Evolutionary conservation across 2,797 vertebrate genomes (phyloP).

Genomic region (Menidia menidia): DNA sequence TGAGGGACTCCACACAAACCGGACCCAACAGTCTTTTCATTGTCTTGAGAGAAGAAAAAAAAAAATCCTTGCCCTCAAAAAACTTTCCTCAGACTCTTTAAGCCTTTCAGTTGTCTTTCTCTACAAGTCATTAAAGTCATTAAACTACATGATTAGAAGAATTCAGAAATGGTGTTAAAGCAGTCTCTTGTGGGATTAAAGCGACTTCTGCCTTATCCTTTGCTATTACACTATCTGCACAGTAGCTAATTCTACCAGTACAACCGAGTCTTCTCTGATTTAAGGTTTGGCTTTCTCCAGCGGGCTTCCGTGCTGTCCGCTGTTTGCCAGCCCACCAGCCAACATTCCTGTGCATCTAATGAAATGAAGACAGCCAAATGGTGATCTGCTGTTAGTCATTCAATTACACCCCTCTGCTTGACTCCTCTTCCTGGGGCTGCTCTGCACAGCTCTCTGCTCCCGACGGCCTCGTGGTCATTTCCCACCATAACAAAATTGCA

Average conservation of each 20-base stretch:
- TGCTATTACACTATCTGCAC: conserved; percentile 7
- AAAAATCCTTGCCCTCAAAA: conserved; percentile 48
- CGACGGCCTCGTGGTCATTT: conserved; percentile 55
- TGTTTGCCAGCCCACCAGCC: conserved; percentile 38
- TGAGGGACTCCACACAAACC: conserved; percentile 40
- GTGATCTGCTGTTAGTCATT: conserved; percentile 72
- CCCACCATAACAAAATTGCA: conserved; percentile 57
- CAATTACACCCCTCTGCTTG: conserved; percentile 65
- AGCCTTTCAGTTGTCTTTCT: conserved; percentile 49
- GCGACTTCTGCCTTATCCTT: conserved; percentile 17
- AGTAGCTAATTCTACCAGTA: conserved; percentile 10
- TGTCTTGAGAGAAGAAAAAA: conserved; percentile 6
- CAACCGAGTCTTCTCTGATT: conserved; percentile 13
- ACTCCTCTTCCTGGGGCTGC: conserved; percentile 49
- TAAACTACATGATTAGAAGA: conserved; percentile 58
- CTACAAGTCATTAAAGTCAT: conserved; percentile 70
- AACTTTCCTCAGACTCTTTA: conserved; percentile 46
- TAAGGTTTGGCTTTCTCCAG: conserved; percentile 30
- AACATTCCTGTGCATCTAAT: conserved; percentile 55
- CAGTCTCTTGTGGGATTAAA: conserved; percentile 43
- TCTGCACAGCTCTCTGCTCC: conserved; percentile 24
- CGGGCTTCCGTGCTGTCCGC: conserved; percentile 12
- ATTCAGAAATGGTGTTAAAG: conserved; percentile 46
- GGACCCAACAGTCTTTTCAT: conserved; percentile 21
- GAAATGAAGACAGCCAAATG: conserved; percentile 74